Percentiles rank a stretch among this genome's conserved stretches.
Conservation (phyloP, 2,888 invertebrate species). For the Epicampocera succincta region DNA sequence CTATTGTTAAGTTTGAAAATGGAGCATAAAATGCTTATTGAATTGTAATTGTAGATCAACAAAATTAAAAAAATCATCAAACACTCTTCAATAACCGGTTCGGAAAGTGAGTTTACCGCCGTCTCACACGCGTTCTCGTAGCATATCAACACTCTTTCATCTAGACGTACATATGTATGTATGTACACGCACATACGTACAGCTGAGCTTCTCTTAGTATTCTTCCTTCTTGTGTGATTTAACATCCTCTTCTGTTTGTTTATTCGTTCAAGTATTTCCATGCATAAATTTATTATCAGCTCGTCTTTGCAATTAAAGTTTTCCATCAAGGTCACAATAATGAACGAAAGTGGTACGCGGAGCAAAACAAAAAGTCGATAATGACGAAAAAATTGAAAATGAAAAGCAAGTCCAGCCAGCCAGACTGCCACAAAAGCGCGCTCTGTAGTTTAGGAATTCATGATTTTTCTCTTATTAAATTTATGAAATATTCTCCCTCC, state of each 20-base stretch:
- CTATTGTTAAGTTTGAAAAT: too few species aligned
- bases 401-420: slow-evolving; percentile 16
- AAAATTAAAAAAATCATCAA: too few species aligned
- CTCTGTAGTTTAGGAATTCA: slow-evolving; percentile 1
- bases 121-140: not conserved
- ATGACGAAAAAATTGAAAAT: slow-evolving; percentile 14
- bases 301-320: slow-evolving; percentile 50
- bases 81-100: too few species aligned
- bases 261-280: not conserved
- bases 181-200: too few species aligned
- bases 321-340: slow-evolving; percentile 24
- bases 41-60: too few species aligned
- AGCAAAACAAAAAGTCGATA: slow-evolving; percentile 31
- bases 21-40: too few species aligned
- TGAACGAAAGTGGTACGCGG: slow-evolving; percentile 10
- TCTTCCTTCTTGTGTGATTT: slow-evolving; percentile 24
- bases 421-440: slow-evolving; percentile 2
- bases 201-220: slow-evolving; percentile 9
- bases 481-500: slow-evolving; percentile 5
- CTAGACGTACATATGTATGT: too few species aligned
- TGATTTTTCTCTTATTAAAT: slow-evolving; percentile 14
- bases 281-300: slow-evolving; percentile 19
- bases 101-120: too few species aligned
- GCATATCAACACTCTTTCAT: slow-evolving; percentile 9
- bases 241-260: slow-evolving; percentile 21